Evolutionary conservation across 2,888 invertebrate genomes (phyloP).

Genomic region (Matsumyia berberina): DNA sequence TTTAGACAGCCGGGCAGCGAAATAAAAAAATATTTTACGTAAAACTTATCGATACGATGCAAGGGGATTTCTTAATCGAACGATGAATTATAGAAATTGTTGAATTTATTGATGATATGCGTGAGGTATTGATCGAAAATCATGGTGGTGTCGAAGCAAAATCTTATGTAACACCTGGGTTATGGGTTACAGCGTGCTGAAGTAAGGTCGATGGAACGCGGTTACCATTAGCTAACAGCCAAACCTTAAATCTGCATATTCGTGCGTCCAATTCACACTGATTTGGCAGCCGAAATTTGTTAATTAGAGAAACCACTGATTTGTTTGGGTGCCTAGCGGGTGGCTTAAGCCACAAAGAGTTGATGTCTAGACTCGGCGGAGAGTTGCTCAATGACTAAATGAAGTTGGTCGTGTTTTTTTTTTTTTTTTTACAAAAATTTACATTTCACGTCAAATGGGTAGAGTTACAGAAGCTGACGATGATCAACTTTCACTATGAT

Average conservation of each 20-base stretch:
- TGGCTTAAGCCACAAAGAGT: no score
- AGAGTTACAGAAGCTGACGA: no score
- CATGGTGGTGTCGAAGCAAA: background rate
- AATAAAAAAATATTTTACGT: background rate
- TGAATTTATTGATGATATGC: background rate
- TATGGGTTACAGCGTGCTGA: background rate
- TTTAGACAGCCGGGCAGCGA: conserved; percentile 4
- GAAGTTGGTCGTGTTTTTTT: no score
- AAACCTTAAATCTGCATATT: conserved; percentile 37
- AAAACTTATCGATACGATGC: background rate
- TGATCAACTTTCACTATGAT: no score
- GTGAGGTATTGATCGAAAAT: background rate
- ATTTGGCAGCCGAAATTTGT: conserved; percentile 18
- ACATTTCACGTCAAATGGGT: no score
- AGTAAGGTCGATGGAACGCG: conserved; percentile 1
- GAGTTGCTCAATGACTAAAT: no score
- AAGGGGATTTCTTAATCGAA: background rate
- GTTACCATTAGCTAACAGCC: conserved; percentile 3
- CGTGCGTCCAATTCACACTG: background rate
- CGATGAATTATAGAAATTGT: background rate
- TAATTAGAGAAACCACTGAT: conserved; percentile 28
- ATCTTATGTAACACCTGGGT: conserved; percentile 4
- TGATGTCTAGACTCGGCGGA: no score
- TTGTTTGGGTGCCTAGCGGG: no score
- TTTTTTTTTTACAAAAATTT: no score